Evolutionary conservation across 2,888 invertebrate genomes (phyloP), one percentile per base, ranked within the genome.

Genomic region (Criorhina ranunculi): DNA sequence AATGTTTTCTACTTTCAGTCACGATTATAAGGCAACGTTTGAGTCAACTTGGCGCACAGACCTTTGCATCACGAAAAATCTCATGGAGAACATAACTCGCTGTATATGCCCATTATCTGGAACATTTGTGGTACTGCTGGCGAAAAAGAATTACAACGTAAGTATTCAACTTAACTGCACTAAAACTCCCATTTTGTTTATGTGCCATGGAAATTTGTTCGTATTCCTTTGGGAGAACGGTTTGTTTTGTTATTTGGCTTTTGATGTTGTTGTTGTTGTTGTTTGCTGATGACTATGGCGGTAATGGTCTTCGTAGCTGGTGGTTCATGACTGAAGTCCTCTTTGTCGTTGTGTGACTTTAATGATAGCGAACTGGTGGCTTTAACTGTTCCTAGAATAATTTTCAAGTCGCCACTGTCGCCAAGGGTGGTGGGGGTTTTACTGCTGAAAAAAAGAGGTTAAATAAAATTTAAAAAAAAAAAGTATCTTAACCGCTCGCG

Each of bases 21-120:
- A 91, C 86, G 92, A 92, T 87, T 90, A 90, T 76, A 91, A 90
- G 83, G 92, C 93, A 9, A 92, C 92, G 19, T 93, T 92, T 83
- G 93, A 93, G 44, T 93, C 94, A 70, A 92, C 93, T 3, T 95
- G 95, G 95, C 93, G 94, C 88, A 93, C 94, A 57, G 93, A 94
- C 87, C 91, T 93, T 60, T 95, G 95, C 89, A 92, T 92, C 17
- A 93, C 93, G 9, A 91, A 92, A 87, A 91, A 89, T 88, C 90
- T 93, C 73, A 92, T 91, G 90, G 91, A 91, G 42, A 93, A 92
- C 77, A 91, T 92, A 64, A 94, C 94, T 0, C 92, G 93, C 79
- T 95, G 95, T 89, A 92, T 93, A 46, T 95, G 95, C 88, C 93
- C 94, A 5, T 92, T 92, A 75, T 92, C 93, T n/a, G 95, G 95